Percentiles rank a stretch among this genome's conserved stretches.
Conservation (phyloP, 2,888 invertebrate genomes). For the Eristalis intricaria region DNA sequence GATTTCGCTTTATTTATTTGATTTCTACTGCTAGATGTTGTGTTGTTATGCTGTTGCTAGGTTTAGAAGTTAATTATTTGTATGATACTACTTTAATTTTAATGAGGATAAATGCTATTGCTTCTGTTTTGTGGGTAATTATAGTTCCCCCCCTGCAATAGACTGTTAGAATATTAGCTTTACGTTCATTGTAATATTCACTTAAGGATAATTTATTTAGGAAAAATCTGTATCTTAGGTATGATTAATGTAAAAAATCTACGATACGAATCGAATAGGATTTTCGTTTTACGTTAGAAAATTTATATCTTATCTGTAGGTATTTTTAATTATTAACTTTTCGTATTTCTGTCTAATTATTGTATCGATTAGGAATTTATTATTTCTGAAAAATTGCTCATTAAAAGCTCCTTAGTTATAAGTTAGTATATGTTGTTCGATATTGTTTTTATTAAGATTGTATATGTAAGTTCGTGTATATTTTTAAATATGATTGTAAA, state of each 20-base stretch:
- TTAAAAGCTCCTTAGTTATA: constrained; percentile 6
- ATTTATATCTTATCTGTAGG: background rate
- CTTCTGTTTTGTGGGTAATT: background rate
- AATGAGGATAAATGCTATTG: background rate
- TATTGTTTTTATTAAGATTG: background rate
- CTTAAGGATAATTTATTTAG: constrained; percentile 10
- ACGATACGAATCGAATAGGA: background rate
- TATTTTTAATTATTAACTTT: background rate
- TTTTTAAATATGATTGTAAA: background rate
- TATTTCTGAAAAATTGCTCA: background rate
- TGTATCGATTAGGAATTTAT: constrained; percentile 51
- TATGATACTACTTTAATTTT: background rate
- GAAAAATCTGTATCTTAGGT: background rate
- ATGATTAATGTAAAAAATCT: background rate
- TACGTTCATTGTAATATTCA: constrained; percentile 49
- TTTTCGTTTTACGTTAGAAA: background rate
- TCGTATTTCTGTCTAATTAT: constrained; percentile 30
- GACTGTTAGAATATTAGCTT: constrained; percentile 74
- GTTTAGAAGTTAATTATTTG: background rate
- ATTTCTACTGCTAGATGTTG: constrained; percentile 35
- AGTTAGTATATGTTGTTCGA: constrained; percentile 13
- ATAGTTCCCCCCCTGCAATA: background rate
- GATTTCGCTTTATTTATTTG: background rate
- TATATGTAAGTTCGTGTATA: background rate
- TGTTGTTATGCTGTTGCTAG: constrained; percentile 58